A percentile compares a stretch with the other conserved stretches of the same genome.
Conservation (phyloP, 92 coral and sea anemone genomes). For the Bergia sp. region DNA sequence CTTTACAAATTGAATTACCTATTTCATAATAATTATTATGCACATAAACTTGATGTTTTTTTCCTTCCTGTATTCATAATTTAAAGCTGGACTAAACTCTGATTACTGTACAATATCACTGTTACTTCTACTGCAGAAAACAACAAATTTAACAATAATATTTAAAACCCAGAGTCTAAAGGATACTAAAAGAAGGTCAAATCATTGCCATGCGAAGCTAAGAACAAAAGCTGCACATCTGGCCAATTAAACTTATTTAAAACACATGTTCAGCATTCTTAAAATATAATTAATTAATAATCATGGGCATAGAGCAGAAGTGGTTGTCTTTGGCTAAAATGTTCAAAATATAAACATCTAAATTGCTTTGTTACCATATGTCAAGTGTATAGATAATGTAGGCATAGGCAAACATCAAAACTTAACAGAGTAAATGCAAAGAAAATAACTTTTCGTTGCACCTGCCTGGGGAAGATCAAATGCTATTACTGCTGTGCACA, state of each 20-base stretch:
- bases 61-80: background rate
- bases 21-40: background rate
- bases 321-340: background rate
- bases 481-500: background rate
- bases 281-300: constrained; percentile 26
- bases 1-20: constrained; percentile 21
- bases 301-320: background rate
- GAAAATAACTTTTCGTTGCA: background rate
- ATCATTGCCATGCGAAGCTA: background rate
- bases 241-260: constrained; percentile 39
- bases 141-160: too few species aligned
- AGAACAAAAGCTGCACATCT: constrained; percentile 28
- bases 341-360: background rate
- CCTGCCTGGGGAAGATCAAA: background rate
- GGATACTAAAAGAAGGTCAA: background rate
- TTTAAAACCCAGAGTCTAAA: background rate
- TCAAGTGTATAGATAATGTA: background rate
- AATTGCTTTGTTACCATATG: background rate
- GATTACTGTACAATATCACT: too few species aligned
- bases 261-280: constrained; percentile 34
- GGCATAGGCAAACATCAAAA: background rate
- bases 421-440: background rate
- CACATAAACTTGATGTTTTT: background rate
- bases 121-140: background rate
- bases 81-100: background rate